A percentile compares a stretch with the other conserved stretches of the same genome.
Evolutionary conservation across 2,888 invertebrate species (phyloP).

Genomic region (Drosophila subsilvestris): DNA sequence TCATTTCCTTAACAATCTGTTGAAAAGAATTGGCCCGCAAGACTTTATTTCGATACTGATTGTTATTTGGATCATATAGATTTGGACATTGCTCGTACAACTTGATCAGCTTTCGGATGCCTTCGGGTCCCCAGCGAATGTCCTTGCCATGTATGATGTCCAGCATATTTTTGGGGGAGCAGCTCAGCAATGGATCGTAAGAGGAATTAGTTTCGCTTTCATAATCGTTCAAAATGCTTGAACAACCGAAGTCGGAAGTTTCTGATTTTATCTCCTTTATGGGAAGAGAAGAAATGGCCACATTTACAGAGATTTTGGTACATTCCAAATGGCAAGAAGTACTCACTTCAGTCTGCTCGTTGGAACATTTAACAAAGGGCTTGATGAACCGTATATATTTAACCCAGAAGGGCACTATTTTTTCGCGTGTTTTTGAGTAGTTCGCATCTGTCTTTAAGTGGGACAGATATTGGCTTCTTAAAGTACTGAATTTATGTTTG

Average conservation of each 20-base stretch:
- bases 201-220: neutral
- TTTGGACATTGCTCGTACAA: neutral
- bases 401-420: neutral
- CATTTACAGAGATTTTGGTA: neutral
- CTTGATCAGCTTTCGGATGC: neutral
- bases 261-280: neutral
- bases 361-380: neutral
- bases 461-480: neutral
- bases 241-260: neutral
- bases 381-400: neutral
- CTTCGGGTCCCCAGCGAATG: neutral
- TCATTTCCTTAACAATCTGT: neutral
- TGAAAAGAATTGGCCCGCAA: neutral
- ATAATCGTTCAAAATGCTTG: neutral
- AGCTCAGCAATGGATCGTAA: neutral
- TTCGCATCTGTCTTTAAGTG: neutral
- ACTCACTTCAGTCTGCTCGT: neutral
- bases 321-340: neutral
- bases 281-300: neutral
- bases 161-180: neutral
- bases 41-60: neutral
- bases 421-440: neutral
- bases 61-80: neutral
- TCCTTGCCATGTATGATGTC: neutral
- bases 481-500: neutral